Evolutionary conservation across 1,140 invertebrate genomes (phyloP).

Genomic region (Lepidurus apus): DNA sequence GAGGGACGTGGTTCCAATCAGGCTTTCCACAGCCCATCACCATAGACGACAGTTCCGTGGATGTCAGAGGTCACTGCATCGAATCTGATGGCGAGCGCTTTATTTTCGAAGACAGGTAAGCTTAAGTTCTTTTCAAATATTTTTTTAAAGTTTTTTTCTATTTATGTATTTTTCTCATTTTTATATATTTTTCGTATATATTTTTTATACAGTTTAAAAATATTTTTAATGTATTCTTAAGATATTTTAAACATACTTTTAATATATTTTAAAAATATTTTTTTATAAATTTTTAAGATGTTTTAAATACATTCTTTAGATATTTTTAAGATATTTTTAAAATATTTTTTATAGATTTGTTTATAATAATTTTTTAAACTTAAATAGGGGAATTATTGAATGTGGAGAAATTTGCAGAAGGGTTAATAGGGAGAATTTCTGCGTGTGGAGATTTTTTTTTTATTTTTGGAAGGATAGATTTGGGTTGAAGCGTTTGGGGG

Average conservation of each 20-base stretch:
- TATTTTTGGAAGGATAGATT: no score
- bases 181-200: no score
- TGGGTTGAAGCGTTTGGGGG: no score
- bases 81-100: constrained; percentile 76
- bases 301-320: no score
- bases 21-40: constrained; percentile 71
- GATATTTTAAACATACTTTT: no score
- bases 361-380: background rate
- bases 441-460: no score
- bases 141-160: background rate
- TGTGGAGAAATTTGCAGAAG: no score
- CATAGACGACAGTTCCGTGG: constrained; percentile 68
- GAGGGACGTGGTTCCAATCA: constrained; percentile 77
- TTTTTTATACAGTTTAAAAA: no score
- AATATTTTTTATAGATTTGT: no score
- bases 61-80: constrained; percentile 70
- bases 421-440: no score
- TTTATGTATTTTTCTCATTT: background rate
- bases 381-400: no score
- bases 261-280: background rate
- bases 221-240: background rate
- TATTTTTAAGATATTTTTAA: background rate
- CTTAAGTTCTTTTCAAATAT: background rate
- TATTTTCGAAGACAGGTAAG: constrained; percentile 70
- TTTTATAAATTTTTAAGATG: no score